Evolutionary conservation across 1,140 invertebrate genomes (phyloP), one percentile per base, ranked within the genome.

Genomic region (Microplitis mediator): DNA sequence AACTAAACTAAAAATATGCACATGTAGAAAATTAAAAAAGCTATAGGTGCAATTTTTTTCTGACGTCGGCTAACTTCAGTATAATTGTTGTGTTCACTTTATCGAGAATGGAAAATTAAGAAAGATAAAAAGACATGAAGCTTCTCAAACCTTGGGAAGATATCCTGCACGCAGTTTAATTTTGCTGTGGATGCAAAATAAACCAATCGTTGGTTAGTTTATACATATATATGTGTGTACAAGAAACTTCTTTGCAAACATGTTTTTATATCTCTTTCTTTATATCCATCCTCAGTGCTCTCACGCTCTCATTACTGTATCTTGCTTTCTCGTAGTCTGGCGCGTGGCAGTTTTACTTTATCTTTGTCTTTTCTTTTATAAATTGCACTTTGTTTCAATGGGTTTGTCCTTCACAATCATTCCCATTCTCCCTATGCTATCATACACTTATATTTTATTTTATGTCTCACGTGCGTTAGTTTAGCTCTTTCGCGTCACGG

Each of bases 331-430:
- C 31, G 51, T 54, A 51, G 35, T 74, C 69, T 56, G 62, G 75
- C 74, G 76, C 74, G 74, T 75, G 66, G 67, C 71, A 68, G 60
- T 34, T 52, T 45, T 16, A n/a, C 23, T 73, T 36, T 45, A 54
- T 71, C 63, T 69, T 52, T 63, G 50, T 75, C 45, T 0, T 36
- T 23, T 45, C 14, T 16, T 39, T 63, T 36, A 73, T 73, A 75
- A 78, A 79, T 77, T 71, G 56, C 54, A 68, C 66, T 63, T 58
- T 16, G 50, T 78, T 75, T 75, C 77, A 74, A 75, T 76, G 74
- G 65, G 58, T 66, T 74, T 75, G 75, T 78, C 77, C 76, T 76
- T 77, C 74, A 56, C 45, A 39, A 34, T 56, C 45, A n/a, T 56
- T 68, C 39, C 32, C 66, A 36, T 16, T 36, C 35, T n/a, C 11